These are phyloP conservation scores for rat (Rattus norvegicus) DNA, from an alignment of 2,113 vertebrate species.

Conservation along the genomic window GRCr8 NC_086021.1:45510001-45510500, in stretches of 20 bases:
- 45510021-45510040: background rate
- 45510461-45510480: background rate
- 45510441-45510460: background rate
- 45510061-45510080: background rate
- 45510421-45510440: background rate
- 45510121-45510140: background rate
- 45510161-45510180: background rate
- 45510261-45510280: constrained; percentile 17
- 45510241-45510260: background rate
- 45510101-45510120: background rate
- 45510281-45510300: background rate
- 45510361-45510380: background rate
- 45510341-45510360: background rate
- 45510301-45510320: background rate
- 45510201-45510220: constrained; percentile 7
- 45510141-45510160: background rate
- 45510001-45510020: background rate
- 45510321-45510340: background rate
- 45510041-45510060: background rate
- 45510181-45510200: background rate
- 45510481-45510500: constrained; percentile 15
- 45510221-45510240: background rate
- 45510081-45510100: background rate
- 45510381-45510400: background rate
- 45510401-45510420: background rate